phyloP scores from a whole-genome alignment of 2,797 vertebrate genomes.

The Brachymystax lenok region DNA sequence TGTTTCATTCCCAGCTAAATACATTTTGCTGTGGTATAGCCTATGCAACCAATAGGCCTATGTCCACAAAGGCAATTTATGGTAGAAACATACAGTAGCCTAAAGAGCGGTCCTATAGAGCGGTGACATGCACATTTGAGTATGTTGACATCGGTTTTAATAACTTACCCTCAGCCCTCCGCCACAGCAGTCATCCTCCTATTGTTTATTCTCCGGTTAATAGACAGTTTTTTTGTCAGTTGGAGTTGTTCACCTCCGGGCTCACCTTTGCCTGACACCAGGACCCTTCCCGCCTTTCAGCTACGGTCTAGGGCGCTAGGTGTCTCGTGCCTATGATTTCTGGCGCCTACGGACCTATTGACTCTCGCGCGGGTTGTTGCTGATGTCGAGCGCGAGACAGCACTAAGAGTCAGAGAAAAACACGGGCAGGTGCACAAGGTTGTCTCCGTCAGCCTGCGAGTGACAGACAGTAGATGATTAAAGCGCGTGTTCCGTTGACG shows the following conservation, averaged over 20 bases:
- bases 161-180: constrained; percentile 61
- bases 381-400: constrained; percentile 31
- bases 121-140: not conserved
- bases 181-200: constrained; percentile 44
- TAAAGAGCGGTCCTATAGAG: not conserved
- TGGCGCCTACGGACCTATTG: constrained; percentile 36
- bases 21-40: not conserved
- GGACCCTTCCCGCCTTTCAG: not conserved
- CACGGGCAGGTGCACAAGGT: constrained; percentile 40
- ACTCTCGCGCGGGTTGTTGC: constrained; percentile 42
- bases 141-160: not conserved
- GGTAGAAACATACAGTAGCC: not conserved
- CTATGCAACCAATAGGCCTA: too few species aligned
- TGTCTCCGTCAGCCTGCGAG: constrained; percentile 49
- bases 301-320: constrained; percentile 24
- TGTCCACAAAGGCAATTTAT: not conserved
- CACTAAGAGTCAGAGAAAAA: not conserved
- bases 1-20: not conserved
- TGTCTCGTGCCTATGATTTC: constrained; percentile 5
- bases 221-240: not conserved
- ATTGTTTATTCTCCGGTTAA: constrained; percentile 32
- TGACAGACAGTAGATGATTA: constrained; percentile 37
- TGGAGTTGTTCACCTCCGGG: not conserved
- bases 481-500: constrained; percentile 70
- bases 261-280: constrained; percentile 27